Conservation (phyloP, 2,888 invertebrate species). For the Tuta absoluta region DNA sequence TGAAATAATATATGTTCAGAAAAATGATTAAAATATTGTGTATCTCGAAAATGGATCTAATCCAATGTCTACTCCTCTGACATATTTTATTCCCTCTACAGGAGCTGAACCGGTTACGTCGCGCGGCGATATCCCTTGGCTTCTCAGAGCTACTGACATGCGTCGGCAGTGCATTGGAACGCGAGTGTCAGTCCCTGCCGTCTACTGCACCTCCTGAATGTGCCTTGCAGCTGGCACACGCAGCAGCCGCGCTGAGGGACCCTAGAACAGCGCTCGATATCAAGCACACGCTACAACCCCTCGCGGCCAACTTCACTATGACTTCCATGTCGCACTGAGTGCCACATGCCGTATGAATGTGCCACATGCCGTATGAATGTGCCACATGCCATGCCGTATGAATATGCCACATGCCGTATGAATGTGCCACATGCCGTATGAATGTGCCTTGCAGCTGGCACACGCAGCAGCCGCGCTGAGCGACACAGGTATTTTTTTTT, state of each 20-base stretch:
- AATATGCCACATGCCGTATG: too few species aligned
- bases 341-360: too few species aligned
- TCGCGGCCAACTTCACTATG: slow-evolving; percentile 57
- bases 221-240: slow-evolving; percentile 93
- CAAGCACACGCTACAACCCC: slow-evolving; percentile 68
- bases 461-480: slow-evolving; percentile 92
- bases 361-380: too few species aligned
- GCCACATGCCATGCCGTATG: too few species aligned
- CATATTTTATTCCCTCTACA: slow-evolving; percentile 51
- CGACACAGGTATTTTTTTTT: too few species aligned
- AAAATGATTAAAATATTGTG: too few species aligned
- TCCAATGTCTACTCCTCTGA: too few species aligned
- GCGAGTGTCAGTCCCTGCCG: slow-evolving; percentile 91
- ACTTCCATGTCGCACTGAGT: slow-evolving; percentile 48
- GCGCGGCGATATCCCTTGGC: slow-evolving; percentile 95
- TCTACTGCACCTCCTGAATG: slow-evolving; percentile 91
- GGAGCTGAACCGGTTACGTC: slow-evolving; percentile 94
- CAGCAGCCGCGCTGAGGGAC: slow-evolving; percentile 90
- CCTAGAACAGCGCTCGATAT: slow-evolving; percentile 80
- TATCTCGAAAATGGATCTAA: too few species aligned
- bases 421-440: too few species aligned
- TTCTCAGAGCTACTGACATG: slow-evolving; percentile 94
- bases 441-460: slow-evolving; percentile 93
- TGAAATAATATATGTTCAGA: too few species aligned
- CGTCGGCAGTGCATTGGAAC: slow-evolving; percentile 92